phyloP scores from a whole-genome alignment of 1,140 invertebrate genomes.

The Lepidostoma basale region DNA sequence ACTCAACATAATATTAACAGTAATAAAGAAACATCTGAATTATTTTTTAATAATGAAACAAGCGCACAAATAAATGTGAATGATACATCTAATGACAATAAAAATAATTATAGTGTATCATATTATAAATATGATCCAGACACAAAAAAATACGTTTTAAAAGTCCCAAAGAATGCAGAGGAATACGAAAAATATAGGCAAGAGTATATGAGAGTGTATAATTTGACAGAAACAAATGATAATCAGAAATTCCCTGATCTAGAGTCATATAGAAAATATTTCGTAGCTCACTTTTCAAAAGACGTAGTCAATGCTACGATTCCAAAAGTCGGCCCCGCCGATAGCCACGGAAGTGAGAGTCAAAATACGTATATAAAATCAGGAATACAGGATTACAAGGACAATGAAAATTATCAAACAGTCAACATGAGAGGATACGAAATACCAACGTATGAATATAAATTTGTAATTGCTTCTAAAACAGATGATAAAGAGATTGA shows the following conservation, averaged over 20 bases:
- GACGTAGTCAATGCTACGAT: not conserved
- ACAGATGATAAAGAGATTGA: too few species aligned
- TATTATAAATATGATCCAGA: constrained; percentile 34
- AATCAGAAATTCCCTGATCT: not conserved
- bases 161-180: constrained; percentile 5
- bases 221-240: not conserved
- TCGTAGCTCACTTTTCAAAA: not conserved
- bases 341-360: too few species aligned
- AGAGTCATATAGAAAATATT: not conserved
- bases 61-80: too few species aligned
- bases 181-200: constrained; percentile 25
- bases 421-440: too few species aligned
- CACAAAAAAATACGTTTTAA: constrained; percentile 14
- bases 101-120: not conserved
- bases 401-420: too few species aligned
- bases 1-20: too few species aligned
- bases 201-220: constrained; percentile 30
- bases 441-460: not conserved
- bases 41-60: too few species aligned
- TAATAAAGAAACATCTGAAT: too few species aligned
- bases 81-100: too few species aligned
- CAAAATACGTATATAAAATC: too few species aligned
- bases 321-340: too few species aligned
- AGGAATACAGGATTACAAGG: too few species aligned
- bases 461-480: not conserved